A percentile compares a stretch with the other conserved stretches of the same genome.
phyloP scores from a whole-genome alignment of 2,888 invertebrate genomes.

The Hirtodrosophila trivittata region DNA sequence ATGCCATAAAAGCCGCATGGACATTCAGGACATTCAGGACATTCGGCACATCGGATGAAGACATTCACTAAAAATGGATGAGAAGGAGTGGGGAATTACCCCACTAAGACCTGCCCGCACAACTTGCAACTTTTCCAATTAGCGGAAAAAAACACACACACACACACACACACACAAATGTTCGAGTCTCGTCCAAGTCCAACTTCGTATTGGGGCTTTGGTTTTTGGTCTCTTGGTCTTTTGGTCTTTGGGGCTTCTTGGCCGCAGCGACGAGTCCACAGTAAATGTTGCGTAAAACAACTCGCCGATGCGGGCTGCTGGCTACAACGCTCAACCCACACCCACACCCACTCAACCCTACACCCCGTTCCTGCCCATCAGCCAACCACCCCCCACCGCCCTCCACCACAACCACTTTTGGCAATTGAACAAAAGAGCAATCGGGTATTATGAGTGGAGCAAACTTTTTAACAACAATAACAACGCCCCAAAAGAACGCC shows the following conservation, averaged over 20 bases:
- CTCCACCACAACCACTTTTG: slow-evolving; percentile 20
- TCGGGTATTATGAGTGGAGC: slow-evolving; percentile 74
- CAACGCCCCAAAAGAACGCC: slow-evolving; percentile 38
- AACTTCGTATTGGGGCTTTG: slow-evolving; percentile 46
- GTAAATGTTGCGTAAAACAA: slow-evolving; percentile 77
- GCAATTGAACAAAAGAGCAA: slow-evolving; percentile 78
- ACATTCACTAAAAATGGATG: slow-evolving; percentile 2
- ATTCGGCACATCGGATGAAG: slow-evolving; percentile 32
- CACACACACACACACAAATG: slow-evolving; percentile 29
- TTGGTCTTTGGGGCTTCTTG: slow-evolving; percentile 41
- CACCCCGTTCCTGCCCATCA: not conserved
- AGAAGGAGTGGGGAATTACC: slow-evolving; percentile 5
- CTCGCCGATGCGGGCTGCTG: slow-evolving; percentile 62
- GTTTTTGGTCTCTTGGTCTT: slow-evolving; percentile 15
- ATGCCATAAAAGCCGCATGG: slow-evolving; percentile 68
- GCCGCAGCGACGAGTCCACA: slow-evolving; percentile 43
- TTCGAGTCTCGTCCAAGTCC: slow-evolving; percentile 23
- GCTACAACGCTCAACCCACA: slow-evolving; percentile 9
- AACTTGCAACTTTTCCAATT: slow-evolving; percentile 81
- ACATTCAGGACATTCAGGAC: slow-evolving; percentile 34
- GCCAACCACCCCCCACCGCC: not conserved
- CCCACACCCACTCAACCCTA: not conserved
- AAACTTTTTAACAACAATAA: slow-evolving; percentile 72
- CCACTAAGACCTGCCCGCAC: slow-evolving; percentile 44
- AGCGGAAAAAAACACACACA: slow-evolving; percentile 68